Evolutionary conservation across 2,888 invertebrate genomes (phyloP).

Genomic region (Thymelicus acteon): DNA sequence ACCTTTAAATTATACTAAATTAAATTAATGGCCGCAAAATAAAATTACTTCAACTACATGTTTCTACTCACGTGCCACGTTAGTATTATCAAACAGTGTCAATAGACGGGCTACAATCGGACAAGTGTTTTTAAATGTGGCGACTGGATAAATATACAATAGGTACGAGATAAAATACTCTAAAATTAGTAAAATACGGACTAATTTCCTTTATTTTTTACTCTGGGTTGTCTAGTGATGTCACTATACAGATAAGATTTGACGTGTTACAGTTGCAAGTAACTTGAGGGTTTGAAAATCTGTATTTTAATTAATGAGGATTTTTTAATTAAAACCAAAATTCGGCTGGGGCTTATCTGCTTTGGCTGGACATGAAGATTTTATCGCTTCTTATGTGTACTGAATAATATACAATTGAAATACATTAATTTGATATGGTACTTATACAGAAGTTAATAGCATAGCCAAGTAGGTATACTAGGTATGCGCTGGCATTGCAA

Average conservation of each 20-base stretch:
- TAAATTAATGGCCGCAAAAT: not conserved
- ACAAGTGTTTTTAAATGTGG: constrained; percentile 32
- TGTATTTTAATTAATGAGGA: not conserved
- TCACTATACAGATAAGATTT: constrained; percentile 13
- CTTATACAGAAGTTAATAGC: no score
- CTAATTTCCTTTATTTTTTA: not conserved
- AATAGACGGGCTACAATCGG: constrained; percentile 26
- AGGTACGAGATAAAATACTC: constrained; percentile 17
- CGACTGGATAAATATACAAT: constrained; percentile 2
- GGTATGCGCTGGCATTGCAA: no score
- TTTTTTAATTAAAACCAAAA: no score
- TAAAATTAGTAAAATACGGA: not conserved
- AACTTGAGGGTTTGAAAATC: not conserved
- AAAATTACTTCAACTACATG: constrained; percentile 11
- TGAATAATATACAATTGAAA: no score
- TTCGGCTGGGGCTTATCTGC: no score
- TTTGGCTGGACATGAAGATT: no score
- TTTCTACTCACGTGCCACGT: constrained; percentile 23
- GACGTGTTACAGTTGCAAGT: not conserved
- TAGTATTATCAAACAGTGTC: constrained; percentile 34
- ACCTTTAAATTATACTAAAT: no score
- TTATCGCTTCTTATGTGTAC: no score
- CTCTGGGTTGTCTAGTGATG: not conserved
- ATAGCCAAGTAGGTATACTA: no score
- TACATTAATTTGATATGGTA: no score